Percentiles rank a stretch among this genome's conserved stretches.
These are phyloP conservation scores for Isoperla grammatica DNA, from an alignment of 2,888 invertebrate species.

Conservation along the genomic window DNA sequence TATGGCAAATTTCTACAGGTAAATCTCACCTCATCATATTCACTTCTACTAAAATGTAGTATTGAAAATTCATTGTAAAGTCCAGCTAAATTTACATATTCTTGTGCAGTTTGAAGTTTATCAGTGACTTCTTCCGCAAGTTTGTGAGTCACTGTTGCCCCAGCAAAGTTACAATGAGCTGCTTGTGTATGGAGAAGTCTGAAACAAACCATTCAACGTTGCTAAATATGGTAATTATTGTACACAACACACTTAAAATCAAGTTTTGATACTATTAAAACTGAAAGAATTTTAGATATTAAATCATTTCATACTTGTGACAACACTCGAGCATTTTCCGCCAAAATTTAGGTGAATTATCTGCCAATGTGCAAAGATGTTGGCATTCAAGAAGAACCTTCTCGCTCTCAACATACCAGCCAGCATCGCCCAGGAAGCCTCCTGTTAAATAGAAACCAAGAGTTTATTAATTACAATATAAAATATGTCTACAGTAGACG, in stretches of 20 bases:
- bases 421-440: constrained; percentile 80
- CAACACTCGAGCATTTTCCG: constrained; percentile 74
- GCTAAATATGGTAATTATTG: neutral
- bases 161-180: constrained; percentile 71
- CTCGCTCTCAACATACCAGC: constrained; percentile 77
- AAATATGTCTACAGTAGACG: too few relatives aligned
- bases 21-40: constrained; percentile 71
- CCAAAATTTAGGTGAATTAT: constrained; percentile 52
- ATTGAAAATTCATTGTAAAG: constrained; percentile 79
- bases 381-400: constrained; percentile 64
- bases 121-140: constrained; percentile 51
- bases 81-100: constrained; percentile 55
- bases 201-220: constrained; percentile 35
- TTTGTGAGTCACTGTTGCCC: constrained; percentile 66
- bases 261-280: too few relatives aligned
- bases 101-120: constrained; percentile 46
- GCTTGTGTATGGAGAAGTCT: constrained; percentile 82
- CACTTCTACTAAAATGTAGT: constrained; percentile 76
- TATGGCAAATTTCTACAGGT: too few relatives aligned
- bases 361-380: constrained; percentile 54
- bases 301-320: constrained; percentile 60
- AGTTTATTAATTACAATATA: too few relatives aligned
- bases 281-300: neutral
- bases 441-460: constrained; percentile 46
- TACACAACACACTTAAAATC: neutral